A percentile compares a stretch with the other conserved stretches of the same genome.
Conservation (phyloP, 2,797 vertebrate genomes). For the Phoxinus dragarum region DNA sequence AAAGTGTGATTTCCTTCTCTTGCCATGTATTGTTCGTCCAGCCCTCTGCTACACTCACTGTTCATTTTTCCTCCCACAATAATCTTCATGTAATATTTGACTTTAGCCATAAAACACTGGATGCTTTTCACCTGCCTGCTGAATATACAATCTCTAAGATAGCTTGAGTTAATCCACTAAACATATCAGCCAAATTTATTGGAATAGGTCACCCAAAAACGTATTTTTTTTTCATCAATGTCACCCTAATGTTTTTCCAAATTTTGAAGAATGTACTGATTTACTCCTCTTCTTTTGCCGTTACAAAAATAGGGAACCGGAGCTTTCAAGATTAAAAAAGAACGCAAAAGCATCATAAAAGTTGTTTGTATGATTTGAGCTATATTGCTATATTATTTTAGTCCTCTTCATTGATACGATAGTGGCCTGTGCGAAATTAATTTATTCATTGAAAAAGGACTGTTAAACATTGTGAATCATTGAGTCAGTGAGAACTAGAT, state of each 20-base stretch:
- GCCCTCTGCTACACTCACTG: not conserved
- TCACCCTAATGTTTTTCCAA: not conserved
- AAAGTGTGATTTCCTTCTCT: conserved; percentile 38
- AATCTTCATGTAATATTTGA: conserved; percentile 5
- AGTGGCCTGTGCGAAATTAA: not conserved
- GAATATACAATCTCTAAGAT: not conserved
- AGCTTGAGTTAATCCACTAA: not conserved
- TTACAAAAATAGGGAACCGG: not conserved
- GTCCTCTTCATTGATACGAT: not conserved
- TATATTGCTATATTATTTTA: not conserved
- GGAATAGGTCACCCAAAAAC: not conserved
- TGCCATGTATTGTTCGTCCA: not conserved
- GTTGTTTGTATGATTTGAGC: not conserved
- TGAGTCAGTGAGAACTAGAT: not conserved
- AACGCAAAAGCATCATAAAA: not conserved
- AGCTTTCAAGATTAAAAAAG: not conserved
- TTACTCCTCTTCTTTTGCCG: not conserved
- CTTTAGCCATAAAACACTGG: not conserved
- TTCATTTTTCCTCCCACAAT: not conserved
- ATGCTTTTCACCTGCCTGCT: not conserved
- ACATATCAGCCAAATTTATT: not conserved
- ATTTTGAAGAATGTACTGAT: not conserved
- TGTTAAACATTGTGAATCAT: not conserved
- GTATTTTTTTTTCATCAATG: too few species aligned
- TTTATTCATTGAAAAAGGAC: not conserved